Evolutionary conservation across 1,140 invertebrate species (phyloP).

Genomic region (Caenorhabditis elegans): WBcel235 BX284606.5:5165001-5165500

Average conservation of each 20-base stretch:
- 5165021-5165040: no score
- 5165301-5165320: no score
- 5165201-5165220: neutral
- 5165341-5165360: neutral
- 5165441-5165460: neutral
- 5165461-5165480: neutral
- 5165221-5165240: neutral
- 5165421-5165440: neutral
- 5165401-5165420: constrained; percentile 10
- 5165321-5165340: no score
- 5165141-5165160: neutral
- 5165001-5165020: neutral
- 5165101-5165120: neutral
- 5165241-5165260: neutral
- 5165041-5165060: no score
- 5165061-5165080: no score
- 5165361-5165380: neutral
- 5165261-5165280: neutral
- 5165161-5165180: neutral
- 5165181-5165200: neutral
- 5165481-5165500: neutral
- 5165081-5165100: no score
- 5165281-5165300: no score
- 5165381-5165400: neutral
- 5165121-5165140: neutral